Conservation (phyloP, 2,113 vertebrate species). For the Corythoichthys haematopterus region DNA sequence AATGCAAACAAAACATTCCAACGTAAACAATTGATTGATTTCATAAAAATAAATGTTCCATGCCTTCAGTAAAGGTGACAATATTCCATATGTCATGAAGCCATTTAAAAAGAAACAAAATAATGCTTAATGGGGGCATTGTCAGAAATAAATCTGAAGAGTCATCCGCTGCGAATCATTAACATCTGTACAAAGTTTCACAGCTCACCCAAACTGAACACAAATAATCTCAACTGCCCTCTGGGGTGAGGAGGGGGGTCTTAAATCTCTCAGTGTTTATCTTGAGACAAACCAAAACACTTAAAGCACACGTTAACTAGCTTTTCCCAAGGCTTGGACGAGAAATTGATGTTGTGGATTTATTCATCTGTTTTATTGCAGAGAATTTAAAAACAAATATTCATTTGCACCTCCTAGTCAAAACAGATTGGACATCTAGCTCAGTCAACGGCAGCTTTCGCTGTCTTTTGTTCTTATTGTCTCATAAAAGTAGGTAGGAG, state of each 20-base stretch:
- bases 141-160: neutral
- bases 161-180: neutral
- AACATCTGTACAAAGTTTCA: slow-evolving; percentile 4
- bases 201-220: slow-evolving; percentile 1
- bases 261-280: neutral
- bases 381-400: no score
- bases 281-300: neutral
- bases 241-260: neutral
- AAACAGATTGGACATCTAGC: no score
- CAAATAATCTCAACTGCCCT: slow-evolving; percentile 2
- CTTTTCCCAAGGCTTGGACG: neutral
- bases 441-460: no score
- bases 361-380: no score
- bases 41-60: neutral
- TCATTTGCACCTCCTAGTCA: no score
- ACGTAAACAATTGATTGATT: neutral
- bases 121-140: neutral
- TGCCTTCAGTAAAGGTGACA: neutral
- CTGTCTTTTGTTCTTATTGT: no score
- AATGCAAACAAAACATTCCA: no score
- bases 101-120: neutral
- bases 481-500: no score
- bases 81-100: neutral
- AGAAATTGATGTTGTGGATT: neutral
- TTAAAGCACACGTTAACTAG: neutral